phyloP scores from a whole-genome alignment of 2,113 vertebrate species.

The Spea multiplicata region DNA sequence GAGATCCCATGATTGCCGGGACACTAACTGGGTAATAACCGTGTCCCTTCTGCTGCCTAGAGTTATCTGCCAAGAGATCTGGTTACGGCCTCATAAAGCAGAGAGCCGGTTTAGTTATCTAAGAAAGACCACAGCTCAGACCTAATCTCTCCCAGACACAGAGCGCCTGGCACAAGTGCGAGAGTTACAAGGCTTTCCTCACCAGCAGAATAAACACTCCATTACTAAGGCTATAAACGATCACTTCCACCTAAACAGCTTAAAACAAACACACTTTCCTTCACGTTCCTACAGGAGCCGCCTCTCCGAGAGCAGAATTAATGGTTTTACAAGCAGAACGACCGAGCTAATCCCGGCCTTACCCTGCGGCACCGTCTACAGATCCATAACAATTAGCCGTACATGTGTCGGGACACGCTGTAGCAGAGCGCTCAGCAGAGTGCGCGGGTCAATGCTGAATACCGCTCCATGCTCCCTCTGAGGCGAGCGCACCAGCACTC shows the following conservation, averaged over 20 bases:
- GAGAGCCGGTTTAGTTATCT: slow-evolving; percentile 33
- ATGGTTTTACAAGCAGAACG: slow-evolving; percentile 31
- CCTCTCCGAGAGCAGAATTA: slow-evolving; percentile 26
- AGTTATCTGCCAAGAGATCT: slow-evolving; percentile 35
- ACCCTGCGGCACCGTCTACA: slow-evolving; percentile 21
- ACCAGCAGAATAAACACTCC: slow-evolving; percentile 26
- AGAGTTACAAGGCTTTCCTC: slow-evolving; percentile 34
- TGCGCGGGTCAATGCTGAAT: too few relatives aligned
- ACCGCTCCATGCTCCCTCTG: too few relatives aligned
- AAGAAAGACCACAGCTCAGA: slow-evolving; percentile 28
- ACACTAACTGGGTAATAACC: slow-evolving; percentile 18
- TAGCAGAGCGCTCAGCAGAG: not conserved
- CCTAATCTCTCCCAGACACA: slow-evolving; percentile 31
- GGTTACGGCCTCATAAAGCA: slow-evolving; percentile 41
- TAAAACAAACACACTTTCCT: slow-evolving; percentile 34
- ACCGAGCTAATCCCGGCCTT: slow-evolving; percentile 7
- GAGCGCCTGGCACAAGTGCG: slow-evolving; percentile 38
- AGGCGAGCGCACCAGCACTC: too few relatives aligned
- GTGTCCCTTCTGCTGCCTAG: not conserved
- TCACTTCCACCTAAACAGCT: slow-evolving; percentile 33
- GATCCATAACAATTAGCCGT: slow-evolving; percentile 44
- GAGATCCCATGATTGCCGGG: not conserved
- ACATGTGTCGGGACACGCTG: not conserved
- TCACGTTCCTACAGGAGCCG: not conserved
- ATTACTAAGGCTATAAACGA: slow-evolving; percentile 26